Evolutionary conservation across 2,797 vertebrate genomes (phyloP).

Genomic region (Pipistrellus pipistrellus): DNA sequence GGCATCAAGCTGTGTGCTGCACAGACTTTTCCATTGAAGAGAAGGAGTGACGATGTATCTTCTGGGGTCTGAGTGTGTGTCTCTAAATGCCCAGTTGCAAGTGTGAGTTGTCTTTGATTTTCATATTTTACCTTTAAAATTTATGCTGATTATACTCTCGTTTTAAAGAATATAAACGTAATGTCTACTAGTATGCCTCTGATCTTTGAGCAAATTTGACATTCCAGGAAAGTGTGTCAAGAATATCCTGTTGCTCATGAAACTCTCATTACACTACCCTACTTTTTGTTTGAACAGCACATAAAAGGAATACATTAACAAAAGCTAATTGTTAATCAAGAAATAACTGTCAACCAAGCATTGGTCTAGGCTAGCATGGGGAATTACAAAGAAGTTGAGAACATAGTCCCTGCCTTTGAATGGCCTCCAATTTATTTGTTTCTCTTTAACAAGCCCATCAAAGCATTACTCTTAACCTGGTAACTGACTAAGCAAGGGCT

Average conservation of each 20-base stretch:
- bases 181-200: not conserved
- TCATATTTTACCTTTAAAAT: slow-evolving; percentile 47
- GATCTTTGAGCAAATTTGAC: slow-evolving; percentile 33
- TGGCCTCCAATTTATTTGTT: slow-evolving; percentile 57
- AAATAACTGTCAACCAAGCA: slow-evolving; percentile 56
- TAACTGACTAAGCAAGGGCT: slow-evolving; percentile 12
- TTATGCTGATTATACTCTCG: not conserved
- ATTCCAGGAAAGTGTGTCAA: slow-evolving; percentile 44
- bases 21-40: not conserved
- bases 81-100: not conserved
- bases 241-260: slow-evolving; percentile 41
- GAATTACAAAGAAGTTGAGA: slow-evolving; percentile 68
- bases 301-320: slow-evolving; percentile 56
- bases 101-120: slow-evolving; percentile 13
- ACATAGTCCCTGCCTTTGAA: slow-evolving; percentile 67
- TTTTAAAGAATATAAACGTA: not conserved
- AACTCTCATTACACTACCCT: not conserved
- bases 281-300: slow-evolving; percentile 71
- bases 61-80: not conserved
- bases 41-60: not conserved
- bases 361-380: slow-evolving; percentile 56
- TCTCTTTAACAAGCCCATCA: slow-evolving; percentile 65
- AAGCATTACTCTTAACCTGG: slow-evolving; percentile 58
- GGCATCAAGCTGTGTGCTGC: not conserved
- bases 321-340: slow-evolving; percentile 67